A percentile compares a stretch with the other conserved stretches of the same genome.
phyloP scores from a whole-genome alignment of 2,113 vertebrate genomes.

The Callaeas wilsoni region DNA sequence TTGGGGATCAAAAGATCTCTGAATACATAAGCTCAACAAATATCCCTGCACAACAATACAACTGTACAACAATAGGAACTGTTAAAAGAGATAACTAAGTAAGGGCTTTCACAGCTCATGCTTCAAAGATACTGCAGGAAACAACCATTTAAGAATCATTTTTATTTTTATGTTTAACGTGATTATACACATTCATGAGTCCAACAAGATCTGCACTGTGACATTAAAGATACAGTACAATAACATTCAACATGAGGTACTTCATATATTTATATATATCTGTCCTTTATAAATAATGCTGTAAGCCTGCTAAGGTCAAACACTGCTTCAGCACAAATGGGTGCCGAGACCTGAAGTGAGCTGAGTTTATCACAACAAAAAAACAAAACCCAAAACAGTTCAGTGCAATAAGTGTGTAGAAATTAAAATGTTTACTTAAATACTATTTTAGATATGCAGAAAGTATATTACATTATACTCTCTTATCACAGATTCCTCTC shows the following conservation, averaged over 20 bases:
- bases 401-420: slow-evolving; percentile 73
- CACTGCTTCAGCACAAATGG: slow-evolving; percentile 53
- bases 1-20: slow-evolving; percentile 51
- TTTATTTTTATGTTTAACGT: slow-evolving; percentile 76
- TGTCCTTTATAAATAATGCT: slow-evolving; percentile 80
- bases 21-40: slow-evolving; percentile 51
- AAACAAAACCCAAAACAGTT: slow-evolving; percentile 19
- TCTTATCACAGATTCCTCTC: slow-evolving; percentile 53
- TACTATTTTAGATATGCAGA: slow-evolving; percentile 68
- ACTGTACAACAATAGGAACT: background rate
- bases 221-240: slow-evolving; percentile 86
- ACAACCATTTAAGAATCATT: slow-evolving; percentile 64
- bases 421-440: slow-evolving; percentile 72
- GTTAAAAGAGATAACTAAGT: background rate
- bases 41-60: background rate
- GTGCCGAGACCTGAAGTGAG: slow-evolving; percentile 64
- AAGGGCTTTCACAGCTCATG: slow-evolving; percentile 16
- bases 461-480: slow-evolving; percentile 69
- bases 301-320: slow-evolving; percentile 70
- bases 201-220: slow-evolving; percentile 87
- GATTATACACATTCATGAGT: slow-evolving; percentile 92
- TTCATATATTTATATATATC: slow-evolving; percentile 76
- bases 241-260: slow-evolving; percentile 86
- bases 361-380: slow-evolving; percentile 52
- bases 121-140: slow-evolving; percentile 57